A percentile compares a stretch with the other conserved stretches of the same genome.
Conservation (phyloP, 1,140 invertebrate species). For the Drosophila neocordata region DNA sequence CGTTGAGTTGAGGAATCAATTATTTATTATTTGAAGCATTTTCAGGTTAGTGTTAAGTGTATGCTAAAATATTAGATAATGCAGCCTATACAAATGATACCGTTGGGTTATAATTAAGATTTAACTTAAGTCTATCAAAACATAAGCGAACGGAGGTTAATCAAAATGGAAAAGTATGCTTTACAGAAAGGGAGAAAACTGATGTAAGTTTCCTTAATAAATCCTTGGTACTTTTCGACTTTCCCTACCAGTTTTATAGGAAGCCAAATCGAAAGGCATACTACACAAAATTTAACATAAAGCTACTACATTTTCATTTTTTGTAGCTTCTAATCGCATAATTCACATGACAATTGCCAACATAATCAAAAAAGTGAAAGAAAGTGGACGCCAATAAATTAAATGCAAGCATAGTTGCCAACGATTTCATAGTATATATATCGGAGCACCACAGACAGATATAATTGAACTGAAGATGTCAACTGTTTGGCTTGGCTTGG, state of each 20-base stretch:
- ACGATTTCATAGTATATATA: conserved; percentile 20
- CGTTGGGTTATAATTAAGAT: no score
- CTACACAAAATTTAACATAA: no score
- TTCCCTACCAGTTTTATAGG: no score
- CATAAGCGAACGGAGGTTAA: no score
- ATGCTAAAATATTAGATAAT: not conserved
- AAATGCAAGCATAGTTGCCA: conserved; percentile 58
- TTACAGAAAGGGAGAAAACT: no score
- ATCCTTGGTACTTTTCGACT: no score
- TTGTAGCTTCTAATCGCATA: not conserved
- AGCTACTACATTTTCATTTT: no score
- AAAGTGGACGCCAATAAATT: conserved; percentile 75
- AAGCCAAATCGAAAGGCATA: no score
- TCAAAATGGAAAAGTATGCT: no score
- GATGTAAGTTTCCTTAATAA: no score
- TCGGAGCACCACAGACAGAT: conserved; percentile 21
- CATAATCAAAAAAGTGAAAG: conserved; percentile 69
- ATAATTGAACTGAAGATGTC: conserved; percentile 48
- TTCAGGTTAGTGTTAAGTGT: not conserved
- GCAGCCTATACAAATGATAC: no score
- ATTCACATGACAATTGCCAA: not conserved
- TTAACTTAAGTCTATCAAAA: no score
- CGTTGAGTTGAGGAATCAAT: not conserved
- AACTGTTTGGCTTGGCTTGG: conserved; percentile 45
- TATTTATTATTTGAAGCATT: not conserved